A percentile compares a stretch with the other conserved stretches of the same genome.
phyloP scores from a whole-genome alignment of 1,140 invertebrate species.

The Conus ventricosus region DNA sequence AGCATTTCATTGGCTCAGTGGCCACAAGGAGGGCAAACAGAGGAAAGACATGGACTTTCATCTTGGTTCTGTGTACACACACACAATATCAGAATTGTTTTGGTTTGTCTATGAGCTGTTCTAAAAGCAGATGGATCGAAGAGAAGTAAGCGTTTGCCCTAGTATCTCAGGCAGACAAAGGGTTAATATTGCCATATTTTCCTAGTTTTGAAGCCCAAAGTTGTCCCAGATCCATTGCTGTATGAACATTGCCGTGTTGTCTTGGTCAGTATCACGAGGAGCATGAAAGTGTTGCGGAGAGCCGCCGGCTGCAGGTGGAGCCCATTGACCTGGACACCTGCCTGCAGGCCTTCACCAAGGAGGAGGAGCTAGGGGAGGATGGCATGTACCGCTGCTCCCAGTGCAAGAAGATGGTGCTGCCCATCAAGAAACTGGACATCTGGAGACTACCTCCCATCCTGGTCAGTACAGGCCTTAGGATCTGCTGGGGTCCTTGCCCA shows the following conservation, averaged over 20 bases:
- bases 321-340: slow-evolving; percentile 86
- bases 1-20: too few relatives aligned
- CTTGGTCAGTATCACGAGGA: slow-evolving; percentile 81
- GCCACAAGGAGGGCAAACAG: too few relatives aligned
- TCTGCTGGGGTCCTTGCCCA: background rate
- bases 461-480: slow-evolving; percentile 77
- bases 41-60: too few relatives aligned
- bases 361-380: slow-evolving; percentile 86
- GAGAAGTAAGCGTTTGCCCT: too few relatives aligned
- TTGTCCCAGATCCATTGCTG: too few relatives aligned
- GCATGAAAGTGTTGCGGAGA: slow-evolving; percentile 83
- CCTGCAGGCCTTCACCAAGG: slow-evolving; percentile 88
- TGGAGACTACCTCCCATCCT: slow-evolving; percentile 91
- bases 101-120: too few relatives aligned
- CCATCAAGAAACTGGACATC: slow-evolving; percentile 91
- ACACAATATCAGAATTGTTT: too few relatives aligned
- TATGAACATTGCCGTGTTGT: background rate
- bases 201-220: too few relatives aligned
- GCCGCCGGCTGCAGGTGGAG: slow-evolving; percentile 82
- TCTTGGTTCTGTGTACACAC: too few relatives aligned
- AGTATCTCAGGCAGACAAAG: too few relatives aligned
- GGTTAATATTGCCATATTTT: too few relatives aligned
- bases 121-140: too few relatives aligned
- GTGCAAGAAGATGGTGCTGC: slow-evolving; percentile 87
- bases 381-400: slow-evolving; percentile 89